phyloP scores from a whole-genome alignment of 1,140 invertebrate genomes.

The Drosophila jambulina region DNA sequence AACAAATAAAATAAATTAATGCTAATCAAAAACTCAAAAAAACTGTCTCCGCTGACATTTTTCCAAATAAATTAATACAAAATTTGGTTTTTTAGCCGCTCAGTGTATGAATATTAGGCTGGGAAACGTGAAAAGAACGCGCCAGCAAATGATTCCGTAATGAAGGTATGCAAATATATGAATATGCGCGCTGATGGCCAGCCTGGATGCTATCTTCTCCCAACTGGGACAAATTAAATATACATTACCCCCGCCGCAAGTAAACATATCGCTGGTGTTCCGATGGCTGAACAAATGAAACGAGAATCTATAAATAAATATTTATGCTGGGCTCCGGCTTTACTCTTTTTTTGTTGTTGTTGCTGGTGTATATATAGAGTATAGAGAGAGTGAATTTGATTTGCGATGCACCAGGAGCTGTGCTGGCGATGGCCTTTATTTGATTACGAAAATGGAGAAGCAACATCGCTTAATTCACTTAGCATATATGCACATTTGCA shows the following conservation, averaged over 20 bases:
- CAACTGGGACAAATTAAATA: slow-evolving; percentile 50
- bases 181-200: slow-evolving; percentile 32
- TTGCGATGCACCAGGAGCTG: slow-evolving; percentile 5
- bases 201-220: slow-evolving; percentile 25
- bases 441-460: slow-evolving; percentile 42
- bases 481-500: slow-evolving; percentile 41
- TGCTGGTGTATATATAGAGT: background rate
- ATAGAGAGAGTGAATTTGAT: slow-evolving; percentile 14
- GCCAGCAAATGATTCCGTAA: slow-evolving; percentile 36
- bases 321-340: slow-evolving; percentile 22
- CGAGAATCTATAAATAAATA: slow-evolving; percentile 48
- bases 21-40: slow-evolving; percentile 3
- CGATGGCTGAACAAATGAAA: slow-evolving; percentile 44
- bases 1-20: background rate
- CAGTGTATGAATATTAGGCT: slow-evolving; percentile 29
- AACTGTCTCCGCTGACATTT: background rate
- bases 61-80: background rate
- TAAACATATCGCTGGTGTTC: slow-evolving; percentile 25
- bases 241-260: slow-evolving; percentile 36
- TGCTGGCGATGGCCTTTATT: slow-evolving; percentile 20
- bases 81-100: background rate
- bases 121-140: background rate
- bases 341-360: background rate
- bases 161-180: slow-evolving; percentile 44
- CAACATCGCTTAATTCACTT: slow-evolving; percentile 47